phyloP scores from a whole-genome alignment of 2,113 vertebrate genomes.

The Sylvia atricapilla region DNA sequence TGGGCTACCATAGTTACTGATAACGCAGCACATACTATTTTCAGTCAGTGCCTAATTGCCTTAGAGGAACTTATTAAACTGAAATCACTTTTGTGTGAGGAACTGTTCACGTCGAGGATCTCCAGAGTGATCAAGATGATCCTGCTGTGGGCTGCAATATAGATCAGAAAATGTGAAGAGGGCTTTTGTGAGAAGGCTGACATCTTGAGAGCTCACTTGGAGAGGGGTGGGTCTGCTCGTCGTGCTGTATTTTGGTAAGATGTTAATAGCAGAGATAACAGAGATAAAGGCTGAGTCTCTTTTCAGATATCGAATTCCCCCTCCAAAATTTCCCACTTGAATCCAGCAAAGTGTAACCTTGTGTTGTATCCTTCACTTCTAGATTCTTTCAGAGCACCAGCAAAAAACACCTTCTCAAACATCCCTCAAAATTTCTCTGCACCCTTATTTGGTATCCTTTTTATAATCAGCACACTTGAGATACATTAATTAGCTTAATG shows the following conservation, averaged over 20 bases:
- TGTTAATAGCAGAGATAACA: slow-evolving; percentile 46
- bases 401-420: slow-evolving; percentile 19
- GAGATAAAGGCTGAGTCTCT: slow-evolving; percentile 31
- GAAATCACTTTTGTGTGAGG: slow-evolving; percentile 5
- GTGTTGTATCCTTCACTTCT: background rate
- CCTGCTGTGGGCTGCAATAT: slow-evolving; percentile 32
- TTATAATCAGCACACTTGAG: background rate
- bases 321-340: slow-evolving; percentile 11
- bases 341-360: slow-evolving; percentile 16
- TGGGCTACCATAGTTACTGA: background rate
- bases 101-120: background rate
- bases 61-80: slow-evolving; percentile 38
- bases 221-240: background rate
- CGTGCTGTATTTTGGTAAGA: slow-evolving; percentile 31
- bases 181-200: slow-evolving; percentile 1
- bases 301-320: slow-evolving; percentile 25
- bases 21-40: slow-evolving; percentile 27
- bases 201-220: background rate
- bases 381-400: background rate
- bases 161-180: background rate
- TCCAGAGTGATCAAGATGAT: slow-evolving; percentile 31
- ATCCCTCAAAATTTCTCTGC: background rate
- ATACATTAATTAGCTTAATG: slow-evolving; percentile 14
- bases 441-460: background rate
- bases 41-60: slow-evolving; percentile 17